A percentile compares a stretch with the other conserved stretches of the same genome.
These are phyloP conservation scores for Sciaenops ocellatus DNA, from an alignment of 2,797 vertebrate genomes.

Conservation along the genomic window DNA sequence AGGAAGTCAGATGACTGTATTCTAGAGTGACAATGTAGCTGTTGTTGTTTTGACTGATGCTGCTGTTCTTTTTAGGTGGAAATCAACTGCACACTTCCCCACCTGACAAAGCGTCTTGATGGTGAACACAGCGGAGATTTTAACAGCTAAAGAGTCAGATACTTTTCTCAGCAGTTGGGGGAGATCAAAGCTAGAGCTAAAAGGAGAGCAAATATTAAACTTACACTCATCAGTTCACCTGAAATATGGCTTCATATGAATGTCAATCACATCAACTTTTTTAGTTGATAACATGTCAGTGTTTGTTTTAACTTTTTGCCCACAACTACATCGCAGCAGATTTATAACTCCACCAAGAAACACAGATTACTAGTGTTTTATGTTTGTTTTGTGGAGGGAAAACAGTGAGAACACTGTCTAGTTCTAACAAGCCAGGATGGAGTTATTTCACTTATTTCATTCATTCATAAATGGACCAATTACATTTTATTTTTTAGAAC, in stretches of 20 bases:
- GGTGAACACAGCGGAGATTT: background rate
- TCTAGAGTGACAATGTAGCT: too few species aligned
- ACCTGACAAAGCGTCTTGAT: background rate
- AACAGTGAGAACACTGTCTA: background rate
- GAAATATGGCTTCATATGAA: background rate
- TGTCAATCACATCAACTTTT: background rate
- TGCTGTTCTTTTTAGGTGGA: background rate
- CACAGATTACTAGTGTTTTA: background rate
- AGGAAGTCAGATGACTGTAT: too few species aligned
- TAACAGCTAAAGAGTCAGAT: too few species aligned
- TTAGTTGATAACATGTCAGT: too few species aligned
- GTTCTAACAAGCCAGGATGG: background rate
- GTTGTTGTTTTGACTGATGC: background rate
- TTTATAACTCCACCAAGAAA: background rate
- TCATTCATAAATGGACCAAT: constrained; percentile 38
- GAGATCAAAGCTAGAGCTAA: background rate
- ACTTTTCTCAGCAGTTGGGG: background rate
- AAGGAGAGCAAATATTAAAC: background rate
- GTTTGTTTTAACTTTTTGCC: background rate
- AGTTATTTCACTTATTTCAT: too few species aligned
- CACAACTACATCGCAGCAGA: background rate
- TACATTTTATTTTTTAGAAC: constrained; percentile 28
- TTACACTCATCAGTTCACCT: background rate
- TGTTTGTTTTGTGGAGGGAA: background rate
- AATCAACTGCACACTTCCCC: background rate